Evolutionary conservation across 2,888 invertebrate species (phyloP), one percentile per base, ranked within the genome.

Genomic region (Rotaria magnacalcarata): DNA sequence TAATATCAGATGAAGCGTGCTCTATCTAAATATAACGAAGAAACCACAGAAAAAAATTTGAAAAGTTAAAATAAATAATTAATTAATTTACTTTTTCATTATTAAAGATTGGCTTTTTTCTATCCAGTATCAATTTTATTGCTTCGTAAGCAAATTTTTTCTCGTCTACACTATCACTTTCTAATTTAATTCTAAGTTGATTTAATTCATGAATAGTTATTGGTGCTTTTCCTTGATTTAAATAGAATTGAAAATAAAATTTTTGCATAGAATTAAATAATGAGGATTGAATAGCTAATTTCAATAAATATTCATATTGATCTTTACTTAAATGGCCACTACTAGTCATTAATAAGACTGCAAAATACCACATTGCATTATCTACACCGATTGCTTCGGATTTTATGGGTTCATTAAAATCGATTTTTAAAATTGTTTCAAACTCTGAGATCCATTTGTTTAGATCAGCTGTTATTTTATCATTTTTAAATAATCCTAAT

Each of bases 161-260:
- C 10, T 47, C 47, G 3, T 80, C 47, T 8, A n/a, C 11, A 43
- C n/a, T n/a, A 11, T 80, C 2, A 43, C 10, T 47, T 24, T 47
- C 47, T 47, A 80, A 47, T 80, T 80, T 47, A 11, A 24, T 14
- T 47, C 47, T 7, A 11, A 80, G 47, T 47, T 80, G 19, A 41
- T 80, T 80, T 47, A 80, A 21, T 80, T 80, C 47, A 1, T 24
- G 0, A 11, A 80, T 24, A 7, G n/a, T 80, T 41, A 80, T 47
- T 47, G 80, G 80, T 80, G 80, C 80, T 0, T 47, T 47, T 11
- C 80, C 80, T 47, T 80, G 21, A n/a, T 80, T 80, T n/a, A 80
- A 80, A 80, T 80, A 80, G 24, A 14, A n/a, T 47, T 80, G 47
- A 43, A 80, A 47, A 47, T 80, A 80, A n/a, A 80, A 80, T 80